Conservation (phyloP, 1,140 invertebrate genomes). For the Euwallacea similis region DNA sequence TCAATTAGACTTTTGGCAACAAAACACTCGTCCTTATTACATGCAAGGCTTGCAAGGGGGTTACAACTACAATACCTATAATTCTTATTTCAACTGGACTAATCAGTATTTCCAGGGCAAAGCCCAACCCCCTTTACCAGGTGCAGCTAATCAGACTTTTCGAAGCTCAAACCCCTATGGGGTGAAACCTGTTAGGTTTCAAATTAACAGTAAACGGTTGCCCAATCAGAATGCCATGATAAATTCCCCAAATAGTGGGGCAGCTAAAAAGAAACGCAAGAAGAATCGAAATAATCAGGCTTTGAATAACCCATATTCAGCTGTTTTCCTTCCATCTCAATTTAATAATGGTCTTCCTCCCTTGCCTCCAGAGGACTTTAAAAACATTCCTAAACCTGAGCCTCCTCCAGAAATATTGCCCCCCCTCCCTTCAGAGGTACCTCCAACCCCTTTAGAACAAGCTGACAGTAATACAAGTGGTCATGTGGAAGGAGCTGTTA, state of each 20-base stretch:
- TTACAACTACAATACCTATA: conserved; percentile 6
- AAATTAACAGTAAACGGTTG: conserved; percentile 45
- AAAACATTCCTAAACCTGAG: conserved; percentile 50
- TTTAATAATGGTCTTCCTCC: conserved; percentile 59
- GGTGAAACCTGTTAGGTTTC: conserved; percentile 46
- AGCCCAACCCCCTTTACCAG: conserved; percentile 43
- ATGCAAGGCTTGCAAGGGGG: conserved; percentile 14
- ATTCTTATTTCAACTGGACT: conserved; percentile 15
- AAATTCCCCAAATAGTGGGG: conserved; percentile 57
- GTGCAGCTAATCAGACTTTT: conserved; percentile 32
- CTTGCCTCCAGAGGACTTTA: conserved; percentile 50
- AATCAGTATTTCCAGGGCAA: conserved; percentile 28
- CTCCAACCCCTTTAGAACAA: background rate
- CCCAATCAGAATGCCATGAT: conserved; percentile 41
- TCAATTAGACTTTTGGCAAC: conserved; percentile 14
- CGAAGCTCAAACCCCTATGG: conserved; percentile 33
- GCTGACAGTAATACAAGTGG: background rate
- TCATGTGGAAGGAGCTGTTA: no score
- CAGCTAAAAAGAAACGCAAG: conserved; percentile 74
- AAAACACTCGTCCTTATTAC: conserved; percentile 23
- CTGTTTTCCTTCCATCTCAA: conserved; percentile 26
- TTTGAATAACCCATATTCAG: conserved; percentile 58
- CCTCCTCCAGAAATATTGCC: conserved; percentile 56
- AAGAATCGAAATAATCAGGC: conserved; percentile 67
- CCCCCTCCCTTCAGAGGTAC: conserved; percentile 53